phyloP scores from a whole-genome alignment of 2,113 vertebrate species.

The Corapipo altera region DNA sequence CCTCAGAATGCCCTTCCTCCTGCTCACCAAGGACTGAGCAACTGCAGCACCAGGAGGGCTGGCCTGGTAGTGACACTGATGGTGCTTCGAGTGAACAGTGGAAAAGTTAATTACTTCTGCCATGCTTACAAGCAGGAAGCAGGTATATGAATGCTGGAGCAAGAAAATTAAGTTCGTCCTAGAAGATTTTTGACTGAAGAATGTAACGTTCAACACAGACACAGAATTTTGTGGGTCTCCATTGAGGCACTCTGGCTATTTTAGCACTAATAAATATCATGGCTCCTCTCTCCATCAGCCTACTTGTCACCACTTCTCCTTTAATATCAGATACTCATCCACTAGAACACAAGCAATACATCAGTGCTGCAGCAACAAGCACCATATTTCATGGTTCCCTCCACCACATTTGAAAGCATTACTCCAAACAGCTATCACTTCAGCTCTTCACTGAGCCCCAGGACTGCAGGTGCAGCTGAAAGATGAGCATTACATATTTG shows the following conservation, averaged over 20 bases:
- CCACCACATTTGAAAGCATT: neutral
- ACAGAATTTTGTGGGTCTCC: neutral
- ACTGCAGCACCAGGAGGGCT: neutral
- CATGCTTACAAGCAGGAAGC: neutral
- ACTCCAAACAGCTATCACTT: neutral
- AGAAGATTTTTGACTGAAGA: neutral
- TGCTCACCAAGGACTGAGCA: neutral
- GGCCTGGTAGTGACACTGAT: too few species aligned
- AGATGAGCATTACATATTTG: neutral
- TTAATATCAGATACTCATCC: neutral
- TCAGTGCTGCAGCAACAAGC: neutral
- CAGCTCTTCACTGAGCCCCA: neutral
- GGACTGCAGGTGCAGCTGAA: neutral
- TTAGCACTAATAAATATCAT: neutral
- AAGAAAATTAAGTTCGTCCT: neutral
- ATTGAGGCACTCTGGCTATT: neutral
- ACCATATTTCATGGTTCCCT: neutral
- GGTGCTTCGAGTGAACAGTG: neutral
- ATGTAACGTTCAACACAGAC: accelerated
- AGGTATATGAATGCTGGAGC: neutral
- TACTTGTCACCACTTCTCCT: neutral
- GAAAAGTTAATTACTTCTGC: neutral
- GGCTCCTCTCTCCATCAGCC: neutral
- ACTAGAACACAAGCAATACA: neutral
- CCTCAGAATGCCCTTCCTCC: neutral